Conservation (phyloP, 2,888 invertebrate species). For the Melieria crassipennis region DNA sequence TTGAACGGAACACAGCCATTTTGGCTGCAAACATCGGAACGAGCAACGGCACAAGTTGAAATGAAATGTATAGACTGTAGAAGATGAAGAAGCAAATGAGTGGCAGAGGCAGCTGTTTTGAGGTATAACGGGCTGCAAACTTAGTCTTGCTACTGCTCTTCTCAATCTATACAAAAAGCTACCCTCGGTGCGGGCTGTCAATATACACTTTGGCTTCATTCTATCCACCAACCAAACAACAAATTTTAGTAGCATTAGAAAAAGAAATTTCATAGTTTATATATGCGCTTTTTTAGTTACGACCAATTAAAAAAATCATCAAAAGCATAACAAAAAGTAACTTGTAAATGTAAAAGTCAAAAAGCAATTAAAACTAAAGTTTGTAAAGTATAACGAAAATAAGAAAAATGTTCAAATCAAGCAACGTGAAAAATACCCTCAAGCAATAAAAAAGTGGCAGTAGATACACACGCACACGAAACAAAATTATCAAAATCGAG, state of each 20-base stretch:
- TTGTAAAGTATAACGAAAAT: constrained; percentile 16
- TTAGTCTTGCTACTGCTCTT: constrained; percentile 17
- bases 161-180: constrained; percentile 52
- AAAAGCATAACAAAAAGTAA: constrained; percentile 22
- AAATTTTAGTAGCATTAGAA: constrained; percentile 40
- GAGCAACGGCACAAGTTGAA: background rate
- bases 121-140: constrained; percentile 15
- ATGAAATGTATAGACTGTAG: background rate
- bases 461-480: constrained; percentile 24
- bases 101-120: background rate
- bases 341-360: constrained; percentile 15
- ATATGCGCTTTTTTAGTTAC: constrained; percentile 25
- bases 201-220: constrained; percentile 67
- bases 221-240: constrained; percentile 57
- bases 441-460: constrained; percentile 26
- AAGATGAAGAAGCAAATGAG: constrained; percentile 2
- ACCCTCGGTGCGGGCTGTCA: constrained; percentile 61
- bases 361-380: constrained; percentile 5
- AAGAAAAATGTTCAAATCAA: constrained; percentile 27
- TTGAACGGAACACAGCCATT: constrained; percentile 23
- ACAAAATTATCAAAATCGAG: constrained; percentile 16
- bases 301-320: constrained; percentile 26
- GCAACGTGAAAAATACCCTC: constrained; percentile 8
- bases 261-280: constrained; percentile 30
- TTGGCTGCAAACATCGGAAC: constrained; percentile 26